Evolutionary conservation across 2,797 vertebrate genomes (phyloP), one percentile per base, ranked within the genome.

Genomic region (Xenops minutus): DNA sequence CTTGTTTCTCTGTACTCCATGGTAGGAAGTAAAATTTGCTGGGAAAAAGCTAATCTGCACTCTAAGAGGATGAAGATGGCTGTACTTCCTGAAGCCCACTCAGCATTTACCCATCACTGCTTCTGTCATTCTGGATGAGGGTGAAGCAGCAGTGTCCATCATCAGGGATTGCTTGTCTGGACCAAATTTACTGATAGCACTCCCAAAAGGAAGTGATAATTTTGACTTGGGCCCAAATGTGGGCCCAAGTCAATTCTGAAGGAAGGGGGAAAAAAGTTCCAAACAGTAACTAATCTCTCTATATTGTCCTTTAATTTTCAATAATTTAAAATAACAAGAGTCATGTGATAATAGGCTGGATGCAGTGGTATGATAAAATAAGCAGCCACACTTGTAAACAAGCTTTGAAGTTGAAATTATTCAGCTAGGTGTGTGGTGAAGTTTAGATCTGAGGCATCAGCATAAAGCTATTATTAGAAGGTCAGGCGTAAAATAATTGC

Each of bases 351-450:
- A 61, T 29, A 51, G 48, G 30, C 46, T 74, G 56, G 52, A 23
- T 89, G 39, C 83, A 91, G 29, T 12, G 26, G 29, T 82, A 69
- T 62, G 43, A 30, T 81, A 84, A 85, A 93, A 83, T 34, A 72
- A 91, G 37, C 75, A 75, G 29, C 46, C 75, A 39, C 30, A 34
- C 34, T 66, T 91, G 66, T 58, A 88, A 85, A 52, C 11, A 37
- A 71, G n/a, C 63, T 87, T 81, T 69, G 10, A 3, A 62, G 41
- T 29, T 79, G 46, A 85, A 94, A 73, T 92, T 59, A 21, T 20
- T 61, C n/a, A 56, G 12, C 20, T 76, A 73, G 32, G 37, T 82
- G 41, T 73, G 34, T 44, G 24, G 61, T 69, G 18, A 81, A 71
- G 77, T 61, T 79, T 54, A 90, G 34, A 76, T 69, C 27, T 0